Evolutionary conservation across 2,113 vertebrate genomes (phyloP).

Genomic region (Redunca redunca): DNA sequence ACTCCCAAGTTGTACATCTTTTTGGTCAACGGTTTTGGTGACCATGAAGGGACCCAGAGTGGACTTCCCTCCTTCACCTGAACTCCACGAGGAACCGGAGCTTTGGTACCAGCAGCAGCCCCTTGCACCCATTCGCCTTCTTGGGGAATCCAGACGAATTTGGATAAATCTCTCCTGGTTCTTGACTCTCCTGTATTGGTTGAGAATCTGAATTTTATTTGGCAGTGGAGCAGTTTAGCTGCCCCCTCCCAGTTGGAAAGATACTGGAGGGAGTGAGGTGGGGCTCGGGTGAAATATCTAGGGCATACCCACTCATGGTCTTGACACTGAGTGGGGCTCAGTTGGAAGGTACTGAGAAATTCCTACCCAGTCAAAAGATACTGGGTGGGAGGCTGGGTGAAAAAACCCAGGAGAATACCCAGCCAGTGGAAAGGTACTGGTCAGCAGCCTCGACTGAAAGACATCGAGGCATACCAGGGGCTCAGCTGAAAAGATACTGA

Average conservation of each 20-base stretch:
- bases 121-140: accelerated
- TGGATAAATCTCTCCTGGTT: not conserved
- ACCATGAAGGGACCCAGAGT: not conserved
- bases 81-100: not conserved
- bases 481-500: not conserved
- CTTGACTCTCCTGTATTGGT: not conserved
- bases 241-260: not conserved
- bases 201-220: not conserved
- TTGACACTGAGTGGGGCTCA: not conserved
- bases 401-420: not conserved
- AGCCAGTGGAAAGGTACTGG: not conserved
- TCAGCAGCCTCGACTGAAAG: not conserved
- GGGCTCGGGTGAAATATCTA: not conserved
- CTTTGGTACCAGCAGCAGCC: not conserved
- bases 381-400: not conserved
- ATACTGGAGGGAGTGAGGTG: not conserved
- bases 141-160: not conserved
- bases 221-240: not conserved
- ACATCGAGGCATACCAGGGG: not conserved
- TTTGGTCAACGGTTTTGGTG: not conserved
- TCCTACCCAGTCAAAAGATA: not conserved
- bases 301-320: not conserved
- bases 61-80: not conserved
- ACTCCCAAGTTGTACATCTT: not conserved
- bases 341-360: not conserved